phyloP scores from a whole-genome alignment of 2,797 vertebrate species.

The Denticeps clupeoides region DNA sequence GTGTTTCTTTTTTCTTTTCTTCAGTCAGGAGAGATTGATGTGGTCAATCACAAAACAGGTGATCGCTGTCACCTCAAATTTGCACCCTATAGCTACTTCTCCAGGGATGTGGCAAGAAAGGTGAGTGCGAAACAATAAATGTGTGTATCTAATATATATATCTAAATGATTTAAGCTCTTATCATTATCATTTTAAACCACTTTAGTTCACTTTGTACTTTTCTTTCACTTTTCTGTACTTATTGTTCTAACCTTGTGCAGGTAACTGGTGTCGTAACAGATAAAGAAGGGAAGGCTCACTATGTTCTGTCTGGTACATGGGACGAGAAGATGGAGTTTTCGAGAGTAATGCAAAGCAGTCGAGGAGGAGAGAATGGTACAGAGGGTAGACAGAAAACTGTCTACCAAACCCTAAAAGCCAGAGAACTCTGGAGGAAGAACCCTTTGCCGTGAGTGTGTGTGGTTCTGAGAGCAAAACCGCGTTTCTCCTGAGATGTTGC shows the following conservation, averaged over 20 bases:
- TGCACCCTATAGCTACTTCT: slow-evolving; percentile 93
- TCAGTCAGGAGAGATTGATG: slow-evolving; percentile 91
- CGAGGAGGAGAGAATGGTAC: slow-evolving; percentile 69
- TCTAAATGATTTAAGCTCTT: no score
- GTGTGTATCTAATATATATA: no score
- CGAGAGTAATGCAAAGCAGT: slow-evolving; percentile 67
- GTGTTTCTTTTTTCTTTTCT: neutral
- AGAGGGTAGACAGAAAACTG: slow-evolving; percentile 70
- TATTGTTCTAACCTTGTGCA: slow-evolving; percentile 34
- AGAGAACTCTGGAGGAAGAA: slow-evolving; percentile 89
- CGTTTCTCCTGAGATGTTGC: neutral
- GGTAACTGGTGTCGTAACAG: slow-evolving; percentile 90
- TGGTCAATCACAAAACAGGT: slow-evolving; percentile 83
- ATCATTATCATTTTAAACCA: no score
- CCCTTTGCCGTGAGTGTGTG: slow-evolving; percentile 73
- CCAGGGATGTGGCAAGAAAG: slow-evolving; percentile 87
- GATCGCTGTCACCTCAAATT: slow-evolving; percentile 94
- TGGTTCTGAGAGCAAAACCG: neutral
- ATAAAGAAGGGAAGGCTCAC: slow-evolving; percentile 78
- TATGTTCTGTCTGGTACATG: slow-evolving; percentile 84
- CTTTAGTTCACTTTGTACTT: neutral
- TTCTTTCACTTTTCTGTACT: neutral
- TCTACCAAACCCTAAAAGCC: slow-evolving; percentile 67
- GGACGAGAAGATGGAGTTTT: slow-evolving; percentile 96
- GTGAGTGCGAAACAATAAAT: no score